Base-by-base conservation (phyloP, 2,888 invertebrate genomes). In the Drosophila multiciliata region DNA sequence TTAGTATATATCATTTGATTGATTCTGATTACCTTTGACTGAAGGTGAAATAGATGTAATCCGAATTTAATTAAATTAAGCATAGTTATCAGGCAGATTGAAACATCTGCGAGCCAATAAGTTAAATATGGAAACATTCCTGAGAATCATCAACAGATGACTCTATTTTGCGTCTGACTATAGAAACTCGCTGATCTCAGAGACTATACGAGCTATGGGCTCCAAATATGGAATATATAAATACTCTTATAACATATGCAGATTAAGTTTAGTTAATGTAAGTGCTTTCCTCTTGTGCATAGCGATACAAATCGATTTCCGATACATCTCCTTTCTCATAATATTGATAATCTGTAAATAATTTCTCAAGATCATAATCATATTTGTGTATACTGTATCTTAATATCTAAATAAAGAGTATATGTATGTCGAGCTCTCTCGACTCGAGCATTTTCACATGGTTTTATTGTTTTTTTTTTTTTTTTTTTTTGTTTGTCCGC, bases 401-500 rank as follows among this genome's bases (percentile, higher is more conserved):
- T 0, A 29, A 29, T 29, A 29, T 0, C 42, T 12, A 12, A 7
- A 12, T 12, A 7, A 45, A n/a, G 42, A 15, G 45, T 45, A 45
- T 20, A 15, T 15, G 9, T 20, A 45, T 12, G 20, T 15, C 45
- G 20, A 15, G 12, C 20, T 7, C 20, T 12, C 42, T 42, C 42
- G 12, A 42, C 42, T 20, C 20, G 3, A 2, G 42, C 15, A 23
- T 62, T 49, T 38, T 36, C 48, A 9, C n/a, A 36, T 26, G 17
- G 33, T 20, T 11, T 54, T 12, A 23, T n/a, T 38, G 17, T 4
- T 50, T 32, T 26, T 11, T 3, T 53, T 53, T 1, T 1, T 32
- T 50, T 33, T 11, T 42, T 32, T 1, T 32, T 50, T 33, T 11
- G 36, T 32, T 54, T 45, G 65, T 48, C 32, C 67, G 62, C 62